These are phyloP conservation scores for Ploceus nigricollis DNA, from an alignment of 2,113 vertebrate species.

Conservation along the genomic window DNA sequence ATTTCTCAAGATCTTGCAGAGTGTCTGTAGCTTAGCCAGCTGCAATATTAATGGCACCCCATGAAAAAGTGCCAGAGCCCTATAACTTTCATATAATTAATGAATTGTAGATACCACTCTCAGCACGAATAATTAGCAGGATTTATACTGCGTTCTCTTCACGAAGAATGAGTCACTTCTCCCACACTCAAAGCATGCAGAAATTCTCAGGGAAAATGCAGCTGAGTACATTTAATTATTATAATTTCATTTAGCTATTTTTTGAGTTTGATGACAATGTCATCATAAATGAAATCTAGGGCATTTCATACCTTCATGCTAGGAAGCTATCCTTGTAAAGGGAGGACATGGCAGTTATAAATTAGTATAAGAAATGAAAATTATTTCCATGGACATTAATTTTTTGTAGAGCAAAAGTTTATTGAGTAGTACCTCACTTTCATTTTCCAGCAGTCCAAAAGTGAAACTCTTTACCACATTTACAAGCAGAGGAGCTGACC, in stretches of 20 bases:
- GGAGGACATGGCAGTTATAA: neutral
- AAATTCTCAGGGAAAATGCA: conserved; percentile 5
- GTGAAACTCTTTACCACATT: neutral
- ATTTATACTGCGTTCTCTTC: neutral
- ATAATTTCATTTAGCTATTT: neutral
- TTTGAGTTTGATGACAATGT: neutral
- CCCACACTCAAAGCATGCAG: neutral
- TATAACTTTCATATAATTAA: neutral
- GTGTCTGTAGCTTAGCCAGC: neutral
- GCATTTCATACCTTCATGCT: neutral
- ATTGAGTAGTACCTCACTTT: neutral
- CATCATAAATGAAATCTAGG: neutral
- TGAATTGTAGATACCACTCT: neutral
- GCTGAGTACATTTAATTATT: neutral
- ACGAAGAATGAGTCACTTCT: conserved; percentile 1
- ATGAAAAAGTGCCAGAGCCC: neutral
- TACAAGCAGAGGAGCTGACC: neutral
- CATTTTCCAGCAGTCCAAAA: neutral
- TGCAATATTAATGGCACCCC: neutral
- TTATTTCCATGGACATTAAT: neutral
- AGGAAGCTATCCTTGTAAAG: neutral
- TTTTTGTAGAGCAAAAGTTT: neutral
- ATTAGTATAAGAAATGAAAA: neutral
- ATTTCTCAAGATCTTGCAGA: neutral
- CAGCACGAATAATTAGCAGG: neutral